Conservation (phyloP, 2,113 vertebrate genomes). For the Garra rufa region DNA sequence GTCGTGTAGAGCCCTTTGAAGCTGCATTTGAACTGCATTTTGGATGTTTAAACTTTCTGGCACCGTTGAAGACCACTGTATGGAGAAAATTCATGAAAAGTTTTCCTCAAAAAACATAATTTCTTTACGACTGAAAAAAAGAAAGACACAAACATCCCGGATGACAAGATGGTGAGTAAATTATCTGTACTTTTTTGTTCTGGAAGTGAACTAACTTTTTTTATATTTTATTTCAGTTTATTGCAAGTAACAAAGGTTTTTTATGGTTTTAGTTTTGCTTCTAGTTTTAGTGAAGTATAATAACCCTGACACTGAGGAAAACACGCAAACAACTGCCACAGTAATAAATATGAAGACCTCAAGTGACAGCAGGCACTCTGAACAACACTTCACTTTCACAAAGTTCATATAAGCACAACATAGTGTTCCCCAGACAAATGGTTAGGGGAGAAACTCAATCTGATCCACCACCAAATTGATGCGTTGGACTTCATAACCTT, state of each 20-base stretch:
- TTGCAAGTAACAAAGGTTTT: not conserved
- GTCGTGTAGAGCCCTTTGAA: too few relatives aligned
- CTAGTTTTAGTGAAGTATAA: not conserved
- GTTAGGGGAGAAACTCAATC: not conserved
- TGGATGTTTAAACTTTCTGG: too few relatives aligned
- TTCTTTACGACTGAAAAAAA: too few relatives aligned
- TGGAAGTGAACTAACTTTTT: too few relatives aligned
- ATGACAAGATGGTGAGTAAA: too few relatives aligned
- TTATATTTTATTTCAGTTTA: too few relatives aligned
- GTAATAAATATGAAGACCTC: not conserved
- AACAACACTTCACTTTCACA: not conserved
- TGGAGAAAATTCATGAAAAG: too few relatives aligned
- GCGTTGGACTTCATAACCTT: not conserved
- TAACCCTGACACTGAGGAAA: not conserved
- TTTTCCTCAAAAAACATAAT: too few relatives aligned
- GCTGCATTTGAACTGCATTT: too few relatives aligned
- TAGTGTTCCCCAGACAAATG: not conserved
- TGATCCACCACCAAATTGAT: not conserved
- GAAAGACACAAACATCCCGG: too few relatives aligned
- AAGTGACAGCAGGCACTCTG: not conserved
- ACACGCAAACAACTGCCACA: not conserved
- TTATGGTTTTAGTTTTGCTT: not conserved
- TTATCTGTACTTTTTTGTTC: too few relatives aligned
- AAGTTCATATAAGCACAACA: not conserved
- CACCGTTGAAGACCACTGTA: too few relatives aligned